phyloP scores from a whole-genome alignment of 2,113 vertebrate species.

The Saguinus midas region DNA sequence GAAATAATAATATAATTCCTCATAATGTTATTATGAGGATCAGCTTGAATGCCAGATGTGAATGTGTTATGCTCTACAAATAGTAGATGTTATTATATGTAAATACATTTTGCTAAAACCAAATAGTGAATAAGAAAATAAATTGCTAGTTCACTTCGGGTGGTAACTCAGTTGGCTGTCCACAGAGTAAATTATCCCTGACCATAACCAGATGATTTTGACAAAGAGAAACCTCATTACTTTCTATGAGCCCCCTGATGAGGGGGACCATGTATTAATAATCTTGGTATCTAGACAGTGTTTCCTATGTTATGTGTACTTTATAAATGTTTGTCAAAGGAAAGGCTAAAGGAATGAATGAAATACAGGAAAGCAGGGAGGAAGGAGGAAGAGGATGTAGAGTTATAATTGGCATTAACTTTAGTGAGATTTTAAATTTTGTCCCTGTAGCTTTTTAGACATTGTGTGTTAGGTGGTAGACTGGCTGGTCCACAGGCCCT shows the following conservation, averaged over 20 bases:
- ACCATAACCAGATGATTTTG: slow-evolving; percentile 31
- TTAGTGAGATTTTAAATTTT: background rate
- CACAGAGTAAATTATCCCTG: background rate
- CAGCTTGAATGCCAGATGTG: background rate
- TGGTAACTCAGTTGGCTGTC: background rate
- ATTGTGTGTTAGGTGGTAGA: background rate
- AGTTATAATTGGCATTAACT: background rate
- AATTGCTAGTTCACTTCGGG: slow-evolving; percentile 30
- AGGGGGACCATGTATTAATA: background rate
- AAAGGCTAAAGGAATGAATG: background rate
- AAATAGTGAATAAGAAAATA: slow-evolving; percentile 25
- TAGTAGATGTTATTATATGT: slow-evolving; percentile 16
- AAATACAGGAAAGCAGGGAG: background rate
- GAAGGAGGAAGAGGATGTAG: background rate
- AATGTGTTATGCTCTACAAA: slow-evolving; percentile 4
- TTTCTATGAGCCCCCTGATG: background rate
- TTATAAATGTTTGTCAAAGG: slow-evolving; percentile 15
- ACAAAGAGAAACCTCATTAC: background rate
- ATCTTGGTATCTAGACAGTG: background rate
- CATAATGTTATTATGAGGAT: slow-evolving; percentile 31
- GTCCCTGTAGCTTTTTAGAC: background rate
- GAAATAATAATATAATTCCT: slow-evolving; percentile 32
- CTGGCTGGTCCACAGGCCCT: background rate
- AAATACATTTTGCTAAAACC: slow-evolving; percentile 64
- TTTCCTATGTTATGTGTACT: background rate